phyloP scores from a whole-genome alignment of 2,113 vertebrate species.

The Diadophis punctatus region DNA sequence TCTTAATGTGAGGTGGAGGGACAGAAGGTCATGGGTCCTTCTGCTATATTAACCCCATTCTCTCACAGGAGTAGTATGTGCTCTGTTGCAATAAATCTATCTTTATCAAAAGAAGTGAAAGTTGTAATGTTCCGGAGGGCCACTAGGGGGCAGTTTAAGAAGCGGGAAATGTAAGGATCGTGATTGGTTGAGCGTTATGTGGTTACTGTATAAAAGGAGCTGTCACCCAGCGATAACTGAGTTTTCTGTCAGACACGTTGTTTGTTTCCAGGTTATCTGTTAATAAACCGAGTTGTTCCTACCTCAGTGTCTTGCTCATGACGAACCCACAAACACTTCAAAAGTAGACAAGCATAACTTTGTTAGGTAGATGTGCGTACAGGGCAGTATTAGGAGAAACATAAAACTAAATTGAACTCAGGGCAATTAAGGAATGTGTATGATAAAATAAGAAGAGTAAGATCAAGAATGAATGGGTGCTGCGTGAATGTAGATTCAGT shows the following conservation, averaged over 20 bases:
- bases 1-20: not conserved
- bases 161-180: no score
- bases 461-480: not conserved
- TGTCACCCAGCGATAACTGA: no score
- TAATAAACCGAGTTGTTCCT: no score
- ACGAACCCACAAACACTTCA: no score
- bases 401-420: not conserved
- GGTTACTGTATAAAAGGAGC: no score
- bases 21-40: not conserved
- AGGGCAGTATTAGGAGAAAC: not conserved
- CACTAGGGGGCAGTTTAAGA: no score
- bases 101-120: not conserved
- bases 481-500: not conserved
- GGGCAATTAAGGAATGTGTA: not conserved
- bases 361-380: not conserved
- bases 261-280: no score
- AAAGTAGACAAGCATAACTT: not conserved
- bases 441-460: not conserved
- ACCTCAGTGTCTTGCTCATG: no score
- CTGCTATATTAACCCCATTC: not conserved
- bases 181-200: no score
- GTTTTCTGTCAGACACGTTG: no score
- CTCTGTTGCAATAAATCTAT: not conserved
- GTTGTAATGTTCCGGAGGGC: no score
- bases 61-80: not conserved